Evolutionary conservation across 2,113 vertebrate genomes (phyloP).

Genomic region (Bothrops jararaca): DNA sequence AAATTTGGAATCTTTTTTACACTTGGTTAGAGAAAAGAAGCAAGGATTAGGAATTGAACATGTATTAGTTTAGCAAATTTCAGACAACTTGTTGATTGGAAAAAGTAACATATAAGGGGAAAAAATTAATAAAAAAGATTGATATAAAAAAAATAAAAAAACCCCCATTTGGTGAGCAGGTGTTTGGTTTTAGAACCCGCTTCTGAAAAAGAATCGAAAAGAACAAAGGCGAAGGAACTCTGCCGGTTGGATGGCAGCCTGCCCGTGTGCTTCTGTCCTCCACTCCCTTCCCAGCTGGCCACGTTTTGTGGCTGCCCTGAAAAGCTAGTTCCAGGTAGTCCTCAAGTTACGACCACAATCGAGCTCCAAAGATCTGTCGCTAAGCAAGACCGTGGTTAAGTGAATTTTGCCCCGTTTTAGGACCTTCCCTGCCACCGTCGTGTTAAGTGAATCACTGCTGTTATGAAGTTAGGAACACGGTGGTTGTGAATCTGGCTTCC

Average conservation of each 20-base stretch:
- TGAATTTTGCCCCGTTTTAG: too few species aligned
- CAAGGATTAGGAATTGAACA: too few species aligned
- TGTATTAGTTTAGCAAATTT: too few species aligned
- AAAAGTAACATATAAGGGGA: too few species aligned
- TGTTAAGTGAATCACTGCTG: too few species aligned
- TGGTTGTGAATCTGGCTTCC: background rate
- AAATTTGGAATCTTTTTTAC: too few species aligned
- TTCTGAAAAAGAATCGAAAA: background rate
- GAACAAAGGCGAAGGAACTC: background rate
- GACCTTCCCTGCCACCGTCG: fast-evolving
- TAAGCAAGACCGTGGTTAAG: background rate
- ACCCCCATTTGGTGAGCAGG: fast-evolving
- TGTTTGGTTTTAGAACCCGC: background rate
- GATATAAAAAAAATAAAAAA: too few species aligned
- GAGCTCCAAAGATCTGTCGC: background rate
- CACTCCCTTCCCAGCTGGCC: background rate
- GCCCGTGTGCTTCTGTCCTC: fast-evolving
- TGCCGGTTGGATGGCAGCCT: background rate
- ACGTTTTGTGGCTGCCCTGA: background rate
- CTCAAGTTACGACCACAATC: background rate
- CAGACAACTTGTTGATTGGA: too few species aligned
- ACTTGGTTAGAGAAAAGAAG: too few species aligned
- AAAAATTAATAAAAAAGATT: too few species aligned
- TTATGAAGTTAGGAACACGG: too few species aligned
- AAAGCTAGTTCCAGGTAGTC: background rate